Evolutionary conservation across 2,797 vertebrate genomes (phyloP), one percentile per base, ranked within the genome.

Genomic region (Fratercula arctica): DNA sequence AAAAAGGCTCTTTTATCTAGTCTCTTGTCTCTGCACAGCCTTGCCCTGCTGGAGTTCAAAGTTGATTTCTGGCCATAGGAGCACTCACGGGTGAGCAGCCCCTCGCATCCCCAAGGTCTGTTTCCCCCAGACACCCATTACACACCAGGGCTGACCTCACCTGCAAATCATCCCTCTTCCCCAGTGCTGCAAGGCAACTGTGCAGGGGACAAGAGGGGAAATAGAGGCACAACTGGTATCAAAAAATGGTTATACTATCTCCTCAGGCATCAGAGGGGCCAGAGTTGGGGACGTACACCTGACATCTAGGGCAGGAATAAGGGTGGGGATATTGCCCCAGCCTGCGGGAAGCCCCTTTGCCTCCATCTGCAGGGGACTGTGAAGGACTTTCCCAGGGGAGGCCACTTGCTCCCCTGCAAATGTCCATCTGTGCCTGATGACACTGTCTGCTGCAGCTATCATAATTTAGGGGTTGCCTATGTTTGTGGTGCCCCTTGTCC

Each of bases 61-160:
- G 85, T 18, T 74, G 64, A 21, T 59, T 90, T 88, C 80, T 91
- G 81, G 29, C 70, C 56, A 31, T 11, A 10, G 26, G 26, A 92
- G 5, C 39, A 80, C 60, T 56, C 46, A 3, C 0, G 0, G 12
- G 21, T 17, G 8, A 86, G 45, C 45, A 60, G n/a, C 25, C 13
- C 35, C 6, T 37, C 11, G 31, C 24, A 13, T 68, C 9, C 16
- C 50, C 35, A 41, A 37, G 11, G 18, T 85, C 54, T 54, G 50
- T 78, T 88, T 63, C 16, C 56, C 48, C 23, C 11, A 43, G 3
- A 11, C 1, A 5, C 46, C 81, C 3, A 2, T 69, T 29, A 28
- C 24, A 29, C 72, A 41, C 10, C 16, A 15, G 41, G 41, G 10
- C 45, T 56, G 45, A 50, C 20, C 53, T 79, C 70, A 41, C 26